Base-by-base conservation (phyloP, 2,113 vertebrate species). In the Orientallactaga bullata region DNA sequence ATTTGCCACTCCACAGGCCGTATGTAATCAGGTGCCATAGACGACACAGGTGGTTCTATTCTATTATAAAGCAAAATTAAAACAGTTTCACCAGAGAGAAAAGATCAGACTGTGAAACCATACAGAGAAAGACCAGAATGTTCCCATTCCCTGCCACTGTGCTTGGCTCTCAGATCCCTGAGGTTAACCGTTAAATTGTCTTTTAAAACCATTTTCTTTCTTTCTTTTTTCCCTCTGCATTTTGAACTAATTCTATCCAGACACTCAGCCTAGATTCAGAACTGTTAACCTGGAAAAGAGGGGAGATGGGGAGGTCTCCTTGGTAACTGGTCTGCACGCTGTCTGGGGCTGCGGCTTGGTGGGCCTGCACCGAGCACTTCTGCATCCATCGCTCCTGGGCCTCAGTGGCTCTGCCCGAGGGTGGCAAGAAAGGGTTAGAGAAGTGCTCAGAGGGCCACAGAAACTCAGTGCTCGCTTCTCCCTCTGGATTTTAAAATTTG, bases 181-280 rank as follows among this genome's bases (percentile, higher is more conserved):
- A 58, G 88, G 79, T 68, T 82, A 85, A 47, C 73, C n/a, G 26
- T 17, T 88, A 37, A 80, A 66, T 61, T 78, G 89, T 72, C 93
- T 95, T 96, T 96, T 63, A 85, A 91, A 96, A 66, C 30, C 58
- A 32, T 79, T 90, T 77, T 78, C 73, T 90, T 77, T 78, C 73
- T 94, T 79, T 84, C 42, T 66, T 16, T 79, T 51, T 63, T 37
- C 58, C 47, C n/a, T 47, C 42, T 47, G 42, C 30, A 51, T 84
- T 95, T 94, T 95, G 91, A 96, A 93, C 89, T 66, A 88, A 88
- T 71, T 80, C 92, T 96, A 87, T 65, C 74, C 90, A 91, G 80
- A 12, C 93, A 86, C 65, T 89, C 58, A 74, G 84, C 88, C 66
- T 83, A 93, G 95, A 93, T 87, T 95, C 95, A 47, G 85, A 95